Evolutionary conservation across 2,888 invertebrate species (phyloP).

Genomic region (Folsomia candida): DNA sequence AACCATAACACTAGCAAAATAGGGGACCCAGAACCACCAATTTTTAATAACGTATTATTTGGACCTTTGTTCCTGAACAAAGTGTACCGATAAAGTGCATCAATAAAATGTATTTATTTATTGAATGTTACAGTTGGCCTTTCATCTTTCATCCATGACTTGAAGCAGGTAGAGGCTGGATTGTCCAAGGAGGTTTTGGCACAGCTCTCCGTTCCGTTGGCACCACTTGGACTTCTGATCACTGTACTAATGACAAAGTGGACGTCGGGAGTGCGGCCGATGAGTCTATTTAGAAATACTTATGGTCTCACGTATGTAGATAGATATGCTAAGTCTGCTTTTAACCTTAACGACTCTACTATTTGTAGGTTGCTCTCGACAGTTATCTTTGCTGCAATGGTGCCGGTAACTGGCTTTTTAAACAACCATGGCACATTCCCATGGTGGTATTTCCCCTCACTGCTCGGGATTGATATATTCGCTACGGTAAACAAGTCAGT

Average conservation of each 20-base stretch:
- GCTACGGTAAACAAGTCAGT: no score
- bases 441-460: background rate
- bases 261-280: background rate
- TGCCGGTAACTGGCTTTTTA: background rate
- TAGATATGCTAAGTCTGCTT: background rate
- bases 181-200: background rate
- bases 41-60: no score
- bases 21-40: no score
- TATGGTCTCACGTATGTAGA: background rate
- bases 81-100: no score
- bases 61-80: no score
- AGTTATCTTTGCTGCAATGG: background rate
- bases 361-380: background rate
- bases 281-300: background rate
- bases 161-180: background rate
- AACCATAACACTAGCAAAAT: no score
- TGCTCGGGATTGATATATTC: background rate
- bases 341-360: background rate
- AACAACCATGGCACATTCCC: background rate
- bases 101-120: no score
- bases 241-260: background rate
- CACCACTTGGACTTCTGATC: background rate
- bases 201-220: background rate
- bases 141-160: background rate
- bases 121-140: no score